Evolutionary conservation across 1,140 invertebrate species (phyloP), one percentile per base, ranked within the genome.

Genomic region (Berghia stephanieae): DNA sequence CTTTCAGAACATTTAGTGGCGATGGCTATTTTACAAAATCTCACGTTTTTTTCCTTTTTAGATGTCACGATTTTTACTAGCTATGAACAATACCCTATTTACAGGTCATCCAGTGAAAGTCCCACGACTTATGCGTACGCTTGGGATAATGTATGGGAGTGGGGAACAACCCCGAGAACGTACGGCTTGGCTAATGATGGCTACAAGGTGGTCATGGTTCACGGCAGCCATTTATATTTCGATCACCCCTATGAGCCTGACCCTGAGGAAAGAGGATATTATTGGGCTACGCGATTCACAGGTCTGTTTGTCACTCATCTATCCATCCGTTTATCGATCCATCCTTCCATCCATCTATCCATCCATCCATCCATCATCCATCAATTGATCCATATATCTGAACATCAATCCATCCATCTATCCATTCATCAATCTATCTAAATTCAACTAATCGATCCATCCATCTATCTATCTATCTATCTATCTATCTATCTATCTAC

Each of bases 201-300:
- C 5, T 89, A 86, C 79, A 86, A 87, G 84, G 88, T 88, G 10
- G 79, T 89, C 0, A 77, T 89, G 73, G 80, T 85, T 1, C 86
- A 88, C 57, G 86, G 82, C 10, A 84, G 85, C 1, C 85, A 86
- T 70, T 76, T 88, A 18, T 89, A 87, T 75, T 85, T 89, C 60
- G 88, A 89, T 75, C 88, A 89, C 77, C 85, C 87, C 0, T 85
- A 87, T 42, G 88, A 88, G 69, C 85, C 87, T 0, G 84, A 89
- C 68, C 87, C 87, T 0, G 84, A 87, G 34, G 88, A 89, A 24
- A 79, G 84, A 13, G 87, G 87, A 1, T 71, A 83, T 2, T 86
- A 87, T 70, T 88, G 87, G 87, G 86, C 85, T 0, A 79, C 83
- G 0, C 78, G 87, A 8, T 82, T 80, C 73, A 84, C 79, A 40